Conservation (phyloP, 2,113 vertebrate species). For the Spermophilus dauricus region DNA sequence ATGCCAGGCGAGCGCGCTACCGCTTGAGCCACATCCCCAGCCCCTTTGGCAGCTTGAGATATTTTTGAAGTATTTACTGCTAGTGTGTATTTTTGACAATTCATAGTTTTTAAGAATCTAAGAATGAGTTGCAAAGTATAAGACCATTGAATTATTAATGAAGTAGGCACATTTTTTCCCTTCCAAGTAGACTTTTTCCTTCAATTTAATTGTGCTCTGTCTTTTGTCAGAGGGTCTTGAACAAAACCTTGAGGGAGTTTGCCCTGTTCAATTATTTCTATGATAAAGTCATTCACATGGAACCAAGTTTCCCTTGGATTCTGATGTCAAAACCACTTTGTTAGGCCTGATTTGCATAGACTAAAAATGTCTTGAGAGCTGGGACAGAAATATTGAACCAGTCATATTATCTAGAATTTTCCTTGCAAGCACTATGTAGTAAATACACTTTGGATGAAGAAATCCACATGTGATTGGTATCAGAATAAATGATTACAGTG, state of each 20-base stretch:
- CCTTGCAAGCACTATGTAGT: not conserved
- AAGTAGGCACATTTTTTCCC: not conserved
- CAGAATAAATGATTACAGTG: not conserved
- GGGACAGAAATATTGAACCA: not conserved
- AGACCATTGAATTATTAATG: constrained; percentile 37
- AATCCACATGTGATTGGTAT: not conserved
- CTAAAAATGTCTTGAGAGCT: constrained; percentile 38
- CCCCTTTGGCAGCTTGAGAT: not conserved
- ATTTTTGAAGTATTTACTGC: not conserved
- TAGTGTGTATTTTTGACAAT: constrained; percentile 38
- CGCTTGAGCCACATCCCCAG: too few relatives aligned
- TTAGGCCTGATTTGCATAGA: constrained; percentile 49
- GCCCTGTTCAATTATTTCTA: not conserved
- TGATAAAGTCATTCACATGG: constrained; percentile 44
- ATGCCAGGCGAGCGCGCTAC: too few relatives aligned
- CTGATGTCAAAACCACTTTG: constrained; percentile 30
- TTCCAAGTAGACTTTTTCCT: not conserved
- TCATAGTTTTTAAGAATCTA: not conserved
- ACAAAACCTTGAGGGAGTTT: not conserved
- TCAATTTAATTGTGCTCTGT: not conserved
- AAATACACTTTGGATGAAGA: not conserved
- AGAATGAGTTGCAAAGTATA: constrained; percentile 8
- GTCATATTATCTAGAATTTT: not conserved
- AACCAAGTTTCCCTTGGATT: not conserved
- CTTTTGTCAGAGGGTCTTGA: constrained; percentile 48